These are phyloP conservation scores for Resseliella maxima DNA, from an alignment of 2,888 invertebrate genomes.

Conservation along the genomic window DNA sequence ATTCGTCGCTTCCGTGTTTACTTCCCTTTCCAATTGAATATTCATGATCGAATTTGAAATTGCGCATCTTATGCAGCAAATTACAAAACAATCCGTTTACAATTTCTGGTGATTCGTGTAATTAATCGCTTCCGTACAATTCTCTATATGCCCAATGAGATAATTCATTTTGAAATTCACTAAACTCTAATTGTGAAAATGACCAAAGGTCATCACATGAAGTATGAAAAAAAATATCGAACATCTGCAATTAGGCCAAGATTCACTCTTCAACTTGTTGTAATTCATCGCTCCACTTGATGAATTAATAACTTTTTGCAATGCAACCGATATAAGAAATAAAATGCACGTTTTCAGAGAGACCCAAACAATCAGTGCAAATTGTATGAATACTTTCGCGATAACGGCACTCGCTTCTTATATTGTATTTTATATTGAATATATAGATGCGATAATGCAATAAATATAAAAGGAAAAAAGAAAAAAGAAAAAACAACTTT, in stretches of 20 bases:
- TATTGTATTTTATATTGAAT: no score
- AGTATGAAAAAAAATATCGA: not conserved
- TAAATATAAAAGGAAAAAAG: not conserved
- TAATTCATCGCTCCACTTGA: not conserved
- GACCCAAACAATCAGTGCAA: not conserved
- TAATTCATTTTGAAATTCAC: not conserved
- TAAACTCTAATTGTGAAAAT: not conserved
- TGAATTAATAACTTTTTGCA: not conserved
- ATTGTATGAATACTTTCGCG: not conserved
- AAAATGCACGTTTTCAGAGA: not conserved
- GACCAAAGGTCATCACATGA: not conserved
- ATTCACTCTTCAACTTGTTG: not conserved
- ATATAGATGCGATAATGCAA: not conserved
- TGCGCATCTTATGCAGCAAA: no score
- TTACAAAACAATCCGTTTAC: not conserved
- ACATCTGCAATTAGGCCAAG: not conserved
- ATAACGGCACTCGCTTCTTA: no score
- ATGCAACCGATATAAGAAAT: not conserved
- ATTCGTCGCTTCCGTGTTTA: not conserved
- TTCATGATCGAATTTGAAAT: not conserved
- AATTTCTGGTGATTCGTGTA: conserved; percentile 5
- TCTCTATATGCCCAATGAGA: not conserved
- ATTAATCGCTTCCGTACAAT: conserved; percentile 14
- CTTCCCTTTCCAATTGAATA: not conserved
- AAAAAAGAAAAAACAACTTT: not conserved